Evolutionary conservation across 2,888 invertebrate genomes (phyloP).

Genomic region (Caradrina kadenii): DNA sequence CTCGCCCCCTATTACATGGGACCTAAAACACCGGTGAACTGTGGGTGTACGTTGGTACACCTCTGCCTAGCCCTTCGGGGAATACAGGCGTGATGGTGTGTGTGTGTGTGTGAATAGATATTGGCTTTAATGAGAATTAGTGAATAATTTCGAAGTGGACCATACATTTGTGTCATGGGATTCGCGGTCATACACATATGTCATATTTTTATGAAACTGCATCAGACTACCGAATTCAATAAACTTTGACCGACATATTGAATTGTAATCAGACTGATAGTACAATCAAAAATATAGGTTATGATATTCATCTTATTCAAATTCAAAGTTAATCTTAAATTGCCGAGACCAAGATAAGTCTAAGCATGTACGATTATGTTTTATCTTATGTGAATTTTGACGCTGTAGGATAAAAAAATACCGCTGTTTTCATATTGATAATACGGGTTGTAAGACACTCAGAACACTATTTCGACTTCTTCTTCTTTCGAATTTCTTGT

Average conservation of each 20-base stretch:
- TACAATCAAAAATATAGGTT: conserved; percentile 18
- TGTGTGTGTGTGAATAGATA: no score
- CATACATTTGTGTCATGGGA: not conserved
- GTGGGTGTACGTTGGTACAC: no score
- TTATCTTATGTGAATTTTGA: conserved; percentile 20
- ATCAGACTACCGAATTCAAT: not conserved
- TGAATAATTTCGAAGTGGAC: conserved; percentile 29
- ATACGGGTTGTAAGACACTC: no score
- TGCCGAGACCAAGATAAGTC: conserved; percentile 32
- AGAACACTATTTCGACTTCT: no score
- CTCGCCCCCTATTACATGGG: no score
- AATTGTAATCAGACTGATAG: conserved; percentile 24
- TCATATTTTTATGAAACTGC: not conserved
- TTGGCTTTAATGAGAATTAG: not conserved
- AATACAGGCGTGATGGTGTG: no score
- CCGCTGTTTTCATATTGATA: not conserved
- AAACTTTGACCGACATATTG: conserved; percentile 26
- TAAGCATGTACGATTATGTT: conserved; percentile 12
- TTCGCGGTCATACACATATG: not conserved
- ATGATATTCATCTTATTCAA: conserved; percentile 30
- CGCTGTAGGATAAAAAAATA: not conserved
- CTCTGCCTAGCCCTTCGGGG: no score
- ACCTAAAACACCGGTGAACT: no score
- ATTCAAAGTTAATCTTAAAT: conserved; percentile 26
- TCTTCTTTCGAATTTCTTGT: no score